These are phyloP conservation scores for Drosophila ironensis DNA, from an alignment of 1,140 invertebrate genomes.

Conservation along the genomic window DNA sequence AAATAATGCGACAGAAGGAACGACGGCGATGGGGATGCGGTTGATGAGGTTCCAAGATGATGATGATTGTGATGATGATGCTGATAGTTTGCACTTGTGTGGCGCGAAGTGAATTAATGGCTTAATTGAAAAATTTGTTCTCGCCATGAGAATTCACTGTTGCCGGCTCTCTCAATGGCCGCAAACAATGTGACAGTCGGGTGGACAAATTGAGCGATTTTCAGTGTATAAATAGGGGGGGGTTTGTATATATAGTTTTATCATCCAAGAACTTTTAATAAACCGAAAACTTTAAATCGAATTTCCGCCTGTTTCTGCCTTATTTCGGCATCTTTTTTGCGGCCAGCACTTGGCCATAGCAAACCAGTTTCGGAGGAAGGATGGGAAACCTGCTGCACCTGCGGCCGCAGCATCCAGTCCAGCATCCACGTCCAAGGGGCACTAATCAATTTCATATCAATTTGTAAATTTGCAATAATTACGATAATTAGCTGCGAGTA, in stretches of 20 bases:
- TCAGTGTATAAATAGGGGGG: background rate
- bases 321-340: constrained; percentile 28
- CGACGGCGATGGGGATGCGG: constrained; percentile 45
- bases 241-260: no score
- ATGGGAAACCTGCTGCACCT: constrained; percentile 33
- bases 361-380: constrained; percentile 24
- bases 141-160: constrained; percentile 65
- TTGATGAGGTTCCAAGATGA: constrained; percentile 48
- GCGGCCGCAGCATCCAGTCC: constrained; percentile 20
- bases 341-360: constrained; percentile 4
- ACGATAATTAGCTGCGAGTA: constrained; percentile 81
- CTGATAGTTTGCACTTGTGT: constrained; percentile 59
- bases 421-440: constrained; percentile 39
- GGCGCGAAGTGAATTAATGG: constrained; percentile 78
- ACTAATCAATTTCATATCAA: constrained; percentile 82
- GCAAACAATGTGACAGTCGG: constrained; percentile 45
- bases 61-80: constrained; percentile 41
- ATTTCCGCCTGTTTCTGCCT: background rate
- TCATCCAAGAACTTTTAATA: no score
- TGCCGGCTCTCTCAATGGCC: constrained; percentile 15
- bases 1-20: constrained; percentile 77
- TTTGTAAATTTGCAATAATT: constrained; percentile 82
- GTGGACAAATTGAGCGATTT: constrained; percentile 59
- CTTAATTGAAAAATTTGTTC: constrained; percentile 81
- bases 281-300: background rate